Base-by-base conservation (phyloP, 2,888 invertebrate species). In the Anagyrus pseudococci region DNA sequence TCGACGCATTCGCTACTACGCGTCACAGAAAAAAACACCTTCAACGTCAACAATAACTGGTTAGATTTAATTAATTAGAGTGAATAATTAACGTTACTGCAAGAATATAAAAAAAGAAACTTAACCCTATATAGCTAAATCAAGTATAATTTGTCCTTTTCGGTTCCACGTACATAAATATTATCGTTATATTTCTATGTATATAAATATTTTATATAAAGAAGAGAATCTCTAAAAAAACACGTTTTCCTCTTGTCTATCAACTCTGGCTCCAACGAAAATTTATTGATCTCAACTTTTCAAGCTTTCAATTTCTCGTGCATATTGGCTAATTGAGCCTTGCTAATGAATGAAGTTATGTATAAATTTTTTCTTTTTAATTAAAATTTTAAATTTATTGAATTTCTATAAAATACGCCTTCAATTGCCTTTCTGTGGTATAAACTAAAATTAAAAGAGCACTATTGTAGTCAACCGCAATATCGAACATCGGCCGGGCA, bases 391-490 rank as follows among this genome's bases (percentile, higher is more conserved):
- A 7, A 15, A 47, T 49, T 26, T 29, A 37, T 37, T 50, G 41
- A 40, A 33, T 62, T 68, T 71, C 72, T 74, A 68, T 73, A 78
- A 77, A 78, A 80, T 80, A 79, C 78, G 78, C 78, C 72, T 78
- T 70, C 75, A 78, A 79, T 79, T 78, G 78, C 73, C 77, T 69
- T 37, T 58, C 47, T 68, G n/a, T 58, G 43, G 47, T 61, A 65
- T 64, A 55, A 66, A 66, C 64, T 57, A 55, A 13, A 62, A 61
- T 54, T 40, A 67, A 50, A 50, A 46, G 33, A 60, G 15, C 46
- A 62, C 46, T 68, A 61, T 29, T 61, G 55, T 66, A 66, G 55
- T 64, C 48, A 59, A 67, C 66, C 61, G 66, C 58, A 53, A 61
- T 64, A 64, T 61, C 66, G 55, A 67, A 67, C 63, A 58, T 67